A percentile compares a stretch with the other conserved stretches of the same genome.
Evolutionary conservation across 2,797 vertebrate genomes (phyloP).

Genomic region (Pagetopsis macropterus): DNA sequence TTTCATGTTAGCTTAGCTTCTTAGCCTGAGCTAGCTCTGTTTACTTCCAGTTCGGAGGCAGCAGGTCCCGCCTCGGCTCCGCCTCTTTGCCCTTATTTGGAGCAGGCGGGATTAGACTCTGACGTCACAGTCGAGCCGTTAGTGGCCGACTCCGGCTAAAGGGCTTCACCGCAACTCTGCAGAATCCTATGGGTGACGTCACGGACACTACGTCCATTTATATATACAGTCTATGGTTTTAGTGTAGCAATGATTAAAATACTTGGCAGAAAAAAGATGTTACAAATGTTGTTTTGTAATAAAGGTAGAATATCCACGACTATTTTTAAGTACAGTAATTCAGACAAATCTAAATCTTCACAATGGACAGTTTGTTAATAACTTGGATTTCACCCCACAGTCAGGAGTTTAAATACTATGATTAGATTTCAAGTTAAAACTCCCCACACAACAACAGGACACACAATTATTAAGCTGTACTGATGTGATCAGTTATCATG

Average conservation of each 20-base stretch:
- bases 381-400: background rate
- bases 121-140: too few species aligned
- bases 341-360: background rate
- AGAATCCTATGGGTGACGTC: too few species aligned
- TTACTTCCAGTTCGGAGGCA: too few species aligned
- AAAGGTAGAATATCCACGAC: too few species aligned
- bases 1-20: too few species aligned
- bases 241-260: background rate
- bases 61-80: too few species aligned
- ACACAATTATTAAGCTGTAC: background rate
- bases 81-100: too few species aligned
- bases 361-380: background rate
- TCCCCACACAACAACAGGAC: background rate
- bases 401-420: background rate
- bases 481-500: background rate
- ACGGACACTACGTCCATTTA: too few species aligned
- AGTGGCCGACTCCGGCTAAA: too few species aligned
- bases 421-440: background rate
- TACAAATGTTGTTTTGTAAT: background rate
- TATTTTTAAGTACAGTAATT: background rate
- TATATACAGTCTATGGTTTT: background rate
- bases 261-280: background rate
- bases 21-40: too few species aligned
- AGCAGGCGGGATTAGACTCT: too few species aligned
- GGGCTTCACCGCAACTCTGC: too few species aligned